Evolutionary conservation across 2,113 vertebrate species (phyloP).

Genomic region (Elephantulus edwardii): DNA sequence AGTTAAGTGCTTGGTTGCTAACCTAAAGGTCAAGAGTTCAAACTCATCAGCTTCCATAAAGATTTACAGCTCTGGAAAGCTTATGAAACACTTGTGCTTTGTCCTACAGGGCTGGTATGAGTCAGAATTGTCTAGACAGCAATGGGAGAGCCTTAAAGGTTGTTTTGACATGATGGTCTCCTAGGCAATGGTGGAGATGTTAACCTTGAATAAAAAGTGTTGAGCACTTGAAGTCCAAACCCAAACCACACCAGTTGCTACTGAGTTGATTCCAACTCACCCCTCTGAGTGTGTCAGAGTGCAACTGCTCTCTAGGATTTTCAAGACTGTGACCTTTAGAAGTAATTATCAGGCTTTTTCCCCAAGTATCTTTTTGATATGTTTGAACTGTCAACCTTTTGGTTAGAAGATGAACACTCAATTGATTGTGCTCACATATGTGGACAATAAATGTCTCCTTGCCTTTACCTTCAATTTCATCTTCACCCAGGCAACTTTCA

Average conservation of each 20-base stretch:
- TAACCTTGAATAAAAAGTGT: too few relatives aligned
- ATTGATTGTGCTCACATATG: neutral
- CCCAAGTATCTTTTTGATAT: neutral
- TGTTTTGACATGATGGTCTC: neutral
- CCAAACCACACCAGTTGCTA: neutral
- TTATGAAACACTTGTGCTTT: neutral
- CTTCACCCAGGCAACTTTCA: neutral
- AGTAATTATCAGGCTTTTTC: neutral
- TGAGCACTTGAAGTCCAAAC: neutral
- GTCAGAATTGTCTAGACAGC: neutral
- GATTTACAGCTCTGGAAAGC: neutral
- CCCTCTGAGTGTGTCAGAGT: neutral
- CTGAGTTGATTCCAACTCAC: neutral
- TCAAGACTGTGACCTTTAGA: neutral
- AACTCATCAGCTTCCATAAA: neutral
- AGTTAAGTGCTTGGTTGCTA: too few relatives aligned
- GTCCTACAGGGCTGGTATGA: neutral
- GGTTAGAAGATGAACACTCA: neutral
- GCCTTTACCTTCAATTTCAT: neutral
- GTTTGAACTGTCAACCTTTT: neutral
- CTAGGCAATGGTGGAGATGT: neutral
- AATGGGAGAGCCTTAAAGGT: neutral
- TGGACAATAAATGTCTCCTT: neutral
- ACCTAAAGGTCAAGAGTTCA: too few relatives aligned
- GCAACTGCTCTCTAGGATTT: neutral